Evolutionary conservation across 2,888 invertebrate genomes (phyloP).

Genomic region (Mechanitis mazaeus): DNA sequence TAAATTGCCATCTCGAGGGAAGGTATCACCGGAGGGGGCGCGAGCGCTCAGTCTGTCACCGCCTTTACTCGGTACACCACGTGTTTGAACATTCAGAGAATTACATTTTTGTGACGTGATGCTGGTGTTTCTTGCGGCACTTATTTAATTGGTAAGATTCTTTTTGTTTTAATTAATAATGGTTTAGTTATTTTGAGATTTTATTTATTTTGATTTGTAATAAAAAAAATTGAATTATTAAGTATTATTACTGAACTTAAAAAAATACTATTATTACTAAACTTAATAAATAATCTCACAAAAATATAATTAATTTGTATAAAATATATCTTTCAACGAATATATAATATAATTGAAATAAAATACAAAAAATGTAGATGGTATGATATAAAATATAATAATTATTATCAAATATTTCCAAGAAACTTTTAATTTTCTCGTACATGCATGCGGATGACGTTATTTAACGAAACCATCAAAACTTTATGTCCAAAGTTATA

Average conservation of each 20-base stretch:
- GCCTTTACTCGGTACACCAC: slow-evolving; percentile 56
- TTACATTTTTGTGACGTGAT: slow-evolving; percentile 21
- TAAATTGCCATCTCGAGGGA: slow-evolving; percentile 67
- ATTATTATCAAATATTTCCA: neutral
- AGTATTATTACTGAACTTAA: too few species aligned
- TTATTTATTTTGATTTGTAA: too few species aligned
- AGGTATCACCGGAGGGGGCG: slow-evolving; percentile 52
- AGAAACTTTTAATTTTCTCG: neutral
- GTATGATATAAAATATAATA: too few species aligned
- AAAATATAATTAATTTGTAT: too few species aligned
- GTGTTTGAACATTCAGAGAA: slow-evolving; percentile 30
- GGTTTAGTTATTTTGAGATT: too few species aligned
- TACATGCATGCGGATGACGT: slow-evolving; percentile 4
- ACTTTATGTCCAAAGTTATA: neutral
- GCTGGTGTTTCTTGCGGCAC: slow-evolving; percentile 13
- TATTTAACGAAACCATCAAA: slow-evolving; percentile 4
- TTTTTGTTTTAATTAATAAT: neutral
- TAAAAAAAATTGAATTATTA: too few species aligned
- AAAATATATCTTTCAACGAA: too few species aligned
- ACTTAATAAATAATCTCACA: too few species aligned
- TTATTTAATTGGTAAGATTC: neutral
- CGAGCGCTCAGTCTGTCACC: slow-evolving; percentile 59
- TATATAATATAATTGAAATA: too few species aligned
- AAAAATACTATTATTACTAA: too few species aligned
- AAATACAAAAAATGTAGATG: too few species aligned